phyloP scores from a whole-genome alignment of 2,797 vertebrate species.

The Falco naumanni region DNA sequence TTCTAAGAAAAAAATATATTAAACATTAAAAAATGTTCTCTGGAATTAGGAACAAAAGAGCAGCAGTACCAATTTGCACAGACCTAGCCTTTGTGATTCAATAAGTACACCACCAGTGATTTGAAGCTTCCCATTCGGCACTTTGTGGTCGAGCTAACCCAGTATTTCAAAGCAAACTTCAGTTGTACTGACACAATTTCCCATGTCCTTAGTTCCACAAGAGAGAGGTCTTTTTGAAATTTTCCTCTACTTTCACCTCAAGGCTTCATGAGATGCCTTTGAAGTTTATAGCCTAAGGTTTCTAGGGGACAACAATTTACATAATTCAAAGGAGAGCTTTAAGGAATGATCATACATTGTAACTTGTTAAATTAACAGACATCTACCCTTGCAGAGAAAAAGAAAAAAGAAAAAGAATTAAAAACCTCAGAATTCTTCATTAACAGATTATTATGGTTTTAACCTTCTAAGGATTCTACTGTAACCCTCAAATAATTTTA shows the following conservation, averaged over 20 bases:
- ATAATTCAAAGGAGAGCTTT: slow-evolving; percentile 21
- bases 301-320: background rate
- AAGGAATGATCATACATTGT: background rate
- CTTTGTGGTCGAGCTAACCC: background rate
- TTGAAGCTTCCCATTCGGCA: background rate
- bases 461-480: background rate
- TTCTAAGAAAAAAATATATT: slow-evolving; percentile 28
- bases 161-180: slow-evolving; percentile 54
- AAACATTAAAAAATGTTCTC: slow-evolving; percentile 20
- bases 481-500: slow-evolving; percentile 25
- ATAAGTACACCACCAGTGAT: background rate
- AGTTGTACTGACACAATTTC: slow-evolving; percentile 14
- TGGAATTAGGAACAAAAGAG: slow-evolving; percentile 35
- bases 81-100: slow-evolving; percentile 35
- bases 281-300: slow-evolving; percentile 45
- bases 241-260: background rate
- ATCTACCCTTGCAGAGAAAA: background rate
- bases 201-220: background rate
- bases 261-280: slow-evolving; percentile 29
- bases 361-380: background rate
- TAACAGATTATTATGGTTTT: background rate
- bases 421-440: background rate
- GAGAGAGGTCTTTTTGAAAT: background rate
- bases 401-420: background rate
- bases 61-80: background rate